These are phyloP conservation scores for Torymus aiolomorphi DNA, from an alignment of 2,888 invertebrate genomes.

Conservation along the genomic window DNA sequence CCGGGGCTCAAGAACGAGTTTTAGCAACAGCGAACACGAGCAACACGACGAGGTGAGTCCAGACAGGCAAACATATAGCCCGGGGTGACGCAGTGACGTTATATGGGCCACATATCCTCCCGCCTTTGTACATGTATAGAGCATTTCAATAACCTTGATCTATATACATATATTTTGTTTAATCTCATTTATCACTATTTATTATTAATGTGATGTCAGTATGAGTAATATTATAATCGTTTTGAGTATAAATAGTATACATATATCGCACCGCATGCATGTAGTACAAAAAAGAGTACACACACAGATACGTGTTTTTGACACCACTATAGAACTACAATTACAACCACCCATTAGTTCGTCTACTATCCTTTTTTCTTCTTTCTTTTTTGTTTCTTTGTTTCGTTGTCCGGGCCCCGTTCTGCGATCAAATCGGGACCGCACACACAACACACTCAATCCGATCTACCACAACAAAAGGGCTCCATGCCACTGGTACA, in stretches of 20 bases:
- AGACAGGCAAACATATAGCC: conserved; percentile 24
- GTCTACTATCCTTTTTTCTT: conserved; percentile 58
- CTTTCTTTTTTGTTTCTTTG: conserved; percentile 73
- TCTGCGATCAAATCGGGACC: conserved; percentile 62
- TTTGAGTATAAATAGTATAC: conserved; percentile 52
- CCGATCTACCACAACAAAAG: conserved; percentile 58
- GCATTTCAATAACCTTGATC: conserved; percentile 43
- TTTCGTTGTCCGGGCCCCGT: conserved; percentile 72
- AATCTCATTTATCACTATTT: conserved; percentile 30
- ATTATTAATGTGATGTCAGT: conserved; percentile 47
- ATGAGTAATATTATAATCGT: conserved; percentile 53
- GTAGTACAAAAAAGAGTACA: conserved; percentile 54
- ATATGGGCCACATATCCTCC: conserved; percentile 13
- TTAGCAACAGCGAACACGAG: conserved; percentile 82
- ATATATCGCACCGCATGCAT: conserved; percentile 65
- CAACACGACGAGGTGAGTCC: conserved; percentile 87
- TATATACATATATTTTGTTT: conserved; percentile 46
- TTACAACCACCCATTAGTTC: conserved; percentile 51
- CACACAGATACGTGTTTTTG: conserved; percentile 27
- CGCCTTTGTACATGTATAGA: conserved; percentile 44
- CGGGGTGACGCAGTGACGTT: background rate
- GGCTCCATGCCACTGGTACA: conserved; percentile 79
- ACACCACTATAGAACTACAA: conserved; percentile 45
- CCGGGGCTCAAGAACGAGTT: conserved; percentile 83
- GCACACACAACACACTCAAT: conserved; percentile 74